A percentile compares a stretch with the other conserved stretches of the same genome.
phyloP scores from a whole-genome alignment of 2,113 vertebrate species.

The Grus americana region DNA sequence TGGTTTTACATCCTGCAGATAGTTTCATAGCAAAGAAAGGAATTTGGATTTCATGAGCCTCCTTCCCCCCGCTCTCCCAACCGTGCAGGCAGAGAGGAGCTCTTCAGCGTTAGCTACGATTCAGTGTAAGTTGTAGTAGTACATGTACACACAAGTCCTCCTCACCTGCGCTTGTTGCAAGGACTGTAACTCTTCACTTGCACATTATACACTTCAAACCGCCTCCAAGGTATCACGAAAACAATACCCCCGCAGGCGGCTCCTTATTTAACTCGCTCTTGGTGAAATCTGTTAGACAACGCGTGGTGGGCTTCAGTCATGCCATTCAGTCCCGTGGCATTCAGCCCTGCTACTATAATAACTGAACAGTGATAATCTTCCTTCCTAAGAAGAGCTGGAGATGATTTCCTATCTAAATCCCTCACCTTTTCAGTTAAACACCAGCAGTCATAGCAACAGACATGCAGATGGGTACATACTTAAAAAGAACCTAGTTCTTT shows the following conservation, averaged over 20 bases:
- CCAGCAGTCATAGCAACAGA: conserved; percentile 43
- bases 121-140: neutral
- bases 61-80: neutral
- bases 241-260: neutral
- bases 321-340: neutral
- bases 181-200: neutral
- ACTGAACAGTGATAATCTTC: neutral
- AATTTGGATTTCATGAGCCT: neutral
- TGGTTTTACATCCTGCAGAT: neutral
- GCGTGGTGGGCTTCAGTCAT: neutral
- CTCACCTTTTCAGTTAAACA: neutral
- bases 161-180: neutral
- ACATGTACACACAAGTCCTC: neutral
- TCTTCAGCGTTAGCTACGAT: neutral
- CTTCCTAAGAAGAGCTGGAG: neutral
- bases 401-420: neutral
- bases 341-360: neutral
- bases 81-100: neutral
- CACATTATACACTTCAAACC: fast-evolving
- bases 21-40: neutral
- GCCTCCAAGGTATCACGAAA: neutral
- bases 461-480: neutral
- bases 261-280: neutral
- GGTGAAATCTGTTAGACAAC: neutral
- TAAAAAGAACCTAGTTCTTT: neutral